Conservation (phyloP, 2,113 vertebrate genomes). For the Rhizomys pruinosus region DNA sequence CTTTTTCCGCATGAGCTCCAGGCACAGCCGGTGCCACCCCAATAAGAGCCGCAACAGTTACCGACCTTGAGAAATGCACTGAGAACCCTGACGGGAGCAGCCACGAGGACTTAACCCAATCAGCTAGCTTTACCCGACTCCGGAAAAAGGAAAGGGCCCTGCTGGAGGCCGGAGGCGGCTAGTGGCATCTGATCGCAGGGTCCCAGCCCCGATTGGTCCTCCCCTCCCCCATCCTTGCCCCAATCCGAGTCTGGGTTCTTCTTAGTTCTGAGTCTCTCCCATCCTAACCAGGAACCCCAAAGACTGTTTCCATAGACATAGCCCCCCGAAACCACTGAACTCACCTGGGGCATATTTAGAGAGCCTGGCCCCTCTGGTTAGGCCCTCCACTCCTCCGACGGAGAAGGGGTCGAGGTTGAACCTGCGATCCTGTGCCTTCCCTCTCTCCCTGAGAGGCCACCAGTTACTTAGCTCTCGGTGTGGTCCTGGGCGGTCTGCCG, state of each 20-base stretch:
- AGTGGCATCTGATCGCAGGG: background rate
- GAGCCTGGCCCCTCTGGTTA: conserved; percentile 22
- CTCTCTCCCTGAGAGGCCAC: conserved; percentile 24
- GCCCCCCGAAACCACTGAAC: background rate
- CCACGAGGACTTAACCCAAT: background rate
- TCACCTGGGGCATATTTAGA: conserved; percentile 83
- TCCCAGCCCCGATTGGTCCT: background rate
- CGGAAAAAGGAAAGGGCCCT: conserved; percentile 40
- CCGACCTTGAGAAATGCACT: background rate
- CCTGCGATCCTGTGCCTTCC: conserved; percentile 35
- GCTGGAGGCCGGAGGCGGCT: background rate
- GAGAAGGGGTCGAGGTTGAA: background rate
- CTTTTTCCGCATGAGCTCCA: conserved; percentile 55
- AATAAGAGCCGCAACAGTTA: conserved; percentile 28
- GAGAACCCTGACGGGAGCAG: background rate
- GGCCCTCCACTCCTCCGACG: conserved; percentile 63
- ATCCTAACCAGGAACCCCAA: background rate
- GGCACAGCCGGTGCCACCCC: background rate
- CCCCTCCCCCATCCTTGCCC: background rate
- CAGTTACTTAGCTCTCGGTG: conserved; percentile 70
- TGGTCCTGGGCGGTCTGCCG: conserved; percentile 78
- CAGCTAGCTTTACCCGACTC: background rate
- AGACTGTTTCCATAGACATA: background rate
- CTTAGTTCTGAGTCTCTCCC: background rate
- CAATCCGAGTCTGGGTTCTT: background rate